phyloP scores from a whole-genome alignment of 2,113 vertebrate genomes.

The Aleadryas rufinucha region DNA sequence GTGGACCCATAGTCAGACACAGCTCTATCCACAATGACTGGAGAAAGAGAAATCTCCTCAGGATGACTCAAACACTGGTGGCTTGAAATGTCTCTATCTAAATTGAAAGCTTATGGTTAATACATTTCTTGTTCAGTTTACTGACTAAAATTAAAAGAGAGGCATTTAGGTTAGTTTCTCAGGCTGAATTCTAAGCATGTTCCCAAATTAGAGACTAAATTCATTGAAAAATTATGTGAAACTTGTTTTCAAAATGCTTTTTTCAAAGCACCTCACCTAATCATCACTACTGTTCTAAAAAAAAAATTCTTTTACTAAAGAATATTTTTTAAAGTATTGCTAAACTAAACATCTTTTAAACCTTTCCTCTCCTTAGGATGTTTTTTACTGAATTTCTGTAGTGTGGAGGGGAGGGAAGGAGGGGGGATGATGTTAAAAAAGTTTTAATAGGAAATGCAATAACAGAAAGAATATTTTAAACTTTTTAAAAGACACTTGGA shows the following conservation, averaged over 20 bases:
- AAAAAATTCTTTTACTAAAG: not conserved
- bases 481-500: not conserved
- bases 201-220: not conserved
- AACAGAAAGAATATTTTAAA: not conserved
- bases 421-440: not conserved
- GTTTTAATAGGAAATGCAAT: not conserved
- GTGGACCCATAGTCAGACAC: not conserved
- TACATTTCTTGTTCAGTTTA: not conserved
- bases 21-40: not conserved
- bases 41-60: not conserved
- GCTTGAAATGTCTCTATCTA: not conserved
- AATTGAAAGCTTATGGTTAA: not conserved
- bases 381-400: not conserved
- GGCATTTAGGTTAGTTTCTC: not conserved
- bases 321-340: not conserved
- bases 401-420: accelerated
- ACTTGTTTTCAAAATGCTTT: not conserved
- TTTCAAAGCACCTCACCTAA: not conserved
- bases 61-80: not conserved
- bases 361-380: not conserved
- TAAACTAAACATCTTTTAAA: not conserved
- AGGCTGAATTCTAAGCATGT: not conserved
- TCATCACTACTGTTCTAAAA: not conserved
- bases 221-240: not conserved
- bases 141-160: not conserved